Evolutionary conservation across 2,888 invertebrate genomes (phyloP), one percentile per base, ranked within the genome.

Genomic region (Chromoteleia sp.): DNA sequence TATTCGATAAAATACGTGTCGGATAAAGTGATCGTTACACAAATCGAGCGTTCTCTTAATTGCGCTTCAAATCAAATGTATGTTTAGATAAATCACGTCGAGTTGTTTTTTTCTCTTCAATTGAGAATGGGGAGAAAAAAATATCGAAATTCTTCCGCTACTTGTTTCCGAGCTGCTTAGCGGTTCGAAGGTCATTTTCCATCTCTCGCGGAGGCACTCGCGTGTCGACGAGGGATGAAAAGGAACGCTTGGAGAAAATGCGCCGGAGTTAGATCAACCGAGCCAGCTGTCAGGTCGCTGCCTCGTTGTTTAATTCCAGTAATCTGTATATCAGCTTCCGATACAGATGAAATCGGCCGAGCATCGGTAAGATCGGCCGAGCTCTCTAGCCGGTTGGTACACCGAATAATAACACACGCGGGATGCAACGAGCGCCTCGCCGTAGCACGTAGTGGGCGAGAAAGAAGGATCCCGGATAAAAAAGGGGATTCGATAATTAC

Each of bases 401-500:
- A 87, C 87, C 88, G 88, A 90, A 89, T 90, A 90, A 90, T 90
- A 89, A 90, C 77, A 90, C 85, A 85, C 84, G 81, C 80, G 15
- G 12, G 65, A 48, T 77, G 70, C 75, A 61, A 54, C 70, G 71
- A 61, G 67, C 48, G 39, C 21, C 39, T 45, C 12, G 56, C 48
- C 67, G 43, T 33, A 52, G 52, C 70, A 77, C 75, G 77, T 79
- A 73, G 84, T 81, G 70, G 73, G 79, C 59, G 74, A 58, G 81
- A 75, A 67, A 81, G 65, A 75, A 67, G 81, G 61, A 76, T 45
- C 59, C 30, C 14, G 81, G 71, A 68, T 58, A 73, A 70, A 79
- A 81, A 74, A 78, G 61, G 74, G 77, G 86, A 88, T 87, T 89
- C 89, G 88, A 91, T 91, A 91, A 91, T 91, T 91, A 91, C 90